phyloP scores from a whole-genome alignment of 1,140 invertebrate species.

The Copidosoma floridanum region DNA sequence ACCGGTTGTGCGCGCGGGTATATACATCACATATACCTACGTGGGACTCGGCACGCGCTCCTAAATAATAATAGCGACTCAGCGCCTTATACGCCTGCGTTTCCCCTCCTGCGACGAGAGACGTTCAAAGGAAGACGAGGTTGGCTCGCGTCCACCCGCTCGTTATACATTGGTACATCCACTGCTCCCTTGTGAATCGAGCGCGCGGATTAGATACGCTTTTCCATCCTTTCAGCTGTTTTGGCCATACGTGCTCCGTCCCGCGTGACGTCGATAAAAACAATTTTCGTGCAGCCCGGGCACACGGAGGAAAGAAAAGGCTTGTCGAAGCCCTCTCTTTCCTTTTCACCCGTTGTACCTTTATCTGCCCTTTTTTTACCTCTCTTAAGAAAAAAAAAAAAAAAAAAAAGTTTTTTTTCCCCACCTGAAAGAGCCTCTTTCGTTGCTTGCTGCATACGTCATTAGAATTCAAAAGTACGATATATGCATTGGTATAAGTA shows the following conservation, averaged over 20 bases:
- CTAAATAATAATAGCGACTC: slow-evolving; percentile 48
- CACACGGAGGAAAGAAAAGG: too few species aligned
- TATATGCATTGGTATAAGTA: too few species aligned
- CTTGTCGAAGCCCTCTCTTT: not conserved
- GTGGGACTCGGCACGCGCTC: slow-evolving; percentile 31
- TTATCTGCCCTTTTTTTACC: too few species aligned
- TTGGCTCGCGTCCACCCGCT: slow-evolving; percentile 54
- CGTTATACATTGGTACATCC: too few species aligned
- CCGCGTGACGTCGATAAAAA: slow-evolving; percentile 15
- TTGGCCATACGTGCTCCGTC: too few species aligned
- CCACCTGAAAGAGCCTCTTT: too few species aligned
- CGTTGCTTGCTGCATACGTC: too few species aligned
- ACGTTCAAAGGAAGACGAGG: slow-evolving; percentile 45
- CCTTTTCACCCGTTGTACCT: not conserved
- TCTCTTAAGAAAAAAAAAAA: too few species aligned
- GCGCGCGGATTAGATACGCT: slow-evolving; percentile 1
- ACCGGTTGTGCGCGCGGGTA: slow-evolving; percentile 51
- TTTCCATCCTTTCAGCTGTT: slow-evolving; percentile 10
- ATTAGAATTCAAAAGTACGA: too few species aligned
- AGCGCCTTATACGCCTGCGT: slow-evolving; percentile 22
- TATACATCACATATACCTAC: too few species aligned
- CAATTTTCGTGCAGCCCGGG: slow-evolving; percentile 9
- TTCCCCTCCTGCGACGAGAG: slow-evolving; percentile 32
- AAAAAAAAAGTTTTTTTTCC: too few species aligned
- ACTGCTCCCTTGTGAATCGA: too few species aligned